These are phyloP conservation scores for Apolygus lucorum DNA, from an alignment of 1,140 invertebrate species.

Conservation along the genomic window DNA sequence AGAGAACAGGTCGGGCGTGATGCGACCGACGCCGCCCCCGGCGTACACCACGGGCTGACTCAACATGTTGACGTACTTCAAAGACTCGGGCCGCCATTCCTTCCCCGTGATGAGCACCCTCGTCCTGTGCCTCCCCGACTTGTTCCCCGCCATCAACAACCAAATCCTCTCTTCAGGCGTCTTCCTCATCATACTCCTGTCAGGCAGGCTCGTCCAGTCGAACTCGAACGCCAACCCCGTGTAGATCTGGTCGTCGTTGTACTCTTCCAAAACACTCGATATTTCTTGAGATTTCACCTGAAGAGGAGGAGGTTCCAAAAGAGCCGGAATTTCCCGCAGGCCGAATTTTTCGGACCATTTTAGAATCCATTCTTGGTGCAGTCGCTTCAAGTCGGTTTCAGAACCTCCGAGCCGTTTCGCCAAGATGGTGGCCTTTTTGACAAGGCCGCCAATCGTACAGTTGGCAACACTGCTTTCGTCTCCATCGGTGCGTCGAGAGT, in stretches of 20 bases:
- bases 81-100: slow-evolving; percentile 44
- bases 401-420: slow-evolving; percentile 30
- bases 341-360: slow-evolving; percentile 32
- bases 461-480: background rate
- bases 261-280: slow-evolving; percentile 28
- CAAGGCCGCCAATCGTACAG: slow-evolving; percentile 23
- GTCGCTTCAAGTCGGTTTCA: slow-evolving; percentile 11
- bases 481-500: slow-evolving; percentile 27
- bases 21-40: slow-evolving; percentile 43
- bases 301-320: background rate
- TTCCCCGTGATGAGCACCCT: slow-evolving; percentile 44
- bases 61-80: slow-evolving; percentile 45
- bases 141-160: slow-evolving; percentile 45
- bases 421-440: slow-evolving; percentile 30
- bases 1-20: slow-evolving; percentile 44
- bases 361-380: slow-evolving; percentile 30
- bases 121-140: slow-evolving; percentile 44
- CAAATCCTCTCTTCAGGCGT: slow-evolving; percentile 39
- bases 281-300: background rate
- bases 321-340: slow-evolving; percentile 12
- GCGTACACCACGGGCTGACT: slow-evolving; percentile 48
- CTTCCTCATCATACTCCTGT: slow-evolving; percentile 31
- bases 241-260: slow-evolving; percentile 43
- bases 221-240: slow-evolving; percentile 42
- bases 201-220: slow-evolving; percentile 44